Conservation (phyloP, 2,113 vertebrate species). For the Tachuris rubrigastra region DNA sequence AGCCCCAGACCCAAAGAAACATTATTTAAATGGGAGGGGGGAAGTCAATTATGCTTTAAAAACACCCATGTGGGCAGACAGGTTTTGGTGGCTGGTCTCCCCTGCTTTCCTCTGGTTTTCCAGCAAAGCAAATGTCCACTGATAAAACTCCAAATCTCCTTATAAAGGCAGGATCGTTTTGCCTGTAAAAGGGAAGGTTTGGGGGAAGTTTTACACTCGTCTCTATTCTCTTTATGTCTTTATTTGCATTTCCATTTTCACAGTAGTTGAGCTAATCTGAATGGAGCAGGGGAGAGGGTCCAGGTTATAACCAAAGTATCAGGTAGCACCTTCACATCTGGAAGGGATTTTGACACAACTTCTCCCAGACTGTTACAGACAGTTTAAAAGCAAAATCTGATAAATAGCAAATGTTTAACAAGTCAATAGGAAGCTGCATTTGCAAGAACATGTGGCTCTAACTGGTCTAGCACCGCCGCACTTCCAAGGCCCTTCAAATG, state of each 20-base stretch:
- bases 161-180: slow-evolving; percentile 39
- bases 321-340: slow-evolving; percentile 68
- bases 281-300: not conserved
- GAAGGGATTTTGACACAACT: slow-evolving; percentile 65
- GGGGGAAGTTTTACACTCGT: not conserved
- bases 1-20: slow-evolving; percentile 32
- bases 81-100: not conserved
- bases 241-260: slow-evolving; percentile 16
- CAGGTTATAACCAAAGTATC: slow-evolving; percentile 44
- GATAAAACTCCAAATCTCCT: slow-evolving; percentile 33
- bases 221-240: not conserved
- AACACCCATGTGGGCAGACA: not conserved
- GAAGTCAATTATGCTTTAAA: not conserved
- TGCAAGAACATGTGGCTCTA: not conserved
- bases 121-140: not conserved
- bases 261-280: slow-evolving; percentile 14
- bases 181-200: slow-evolving; percentile 41
- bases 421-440: slow-evolving; percentile 61
- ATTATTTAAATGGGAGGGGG: not conserved
- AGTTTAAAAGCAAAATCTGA: slow-evolving; percentile 57
- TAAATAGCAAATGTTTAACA: slow-evolving; percentile 63
- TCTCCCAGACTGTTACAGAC: slow-evolving; percentile 38
- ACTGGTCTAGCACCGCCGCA: not conserved
- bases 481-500: not conserved
- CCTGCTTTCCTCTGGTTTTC: not conserved